Evolutionary conservation across 2,888 invertebrate genomes (phyloP), one percentile per base, ranked within the genome.

Genomic region (Plagiodera versicolora): DNA sequence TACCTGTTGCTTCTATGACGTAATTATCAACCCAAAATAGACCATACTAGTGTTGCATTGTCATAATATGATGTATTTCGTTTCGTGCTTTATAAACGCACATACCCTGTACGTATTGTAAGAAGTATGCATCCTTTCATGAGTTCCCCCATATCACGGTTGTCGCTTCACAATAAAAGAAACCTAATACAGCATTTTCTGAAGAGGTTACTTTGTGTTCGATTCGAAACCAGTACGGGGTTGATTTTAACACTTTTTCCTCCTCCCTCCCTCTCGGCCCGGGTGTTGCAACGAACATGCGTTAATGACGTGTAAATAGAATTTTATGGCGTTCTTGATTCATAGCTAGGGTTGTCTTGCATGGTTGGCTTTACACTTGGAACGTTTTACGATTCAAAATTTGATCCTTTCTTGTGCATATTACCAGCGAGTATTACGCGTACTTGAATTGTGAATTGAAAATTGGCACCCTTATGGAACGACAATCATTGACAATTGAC

Each of bases 291-390:
- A 56, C 58, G 64, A 58, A 64, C 64, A 64, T 61, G 53, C 58
- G 64, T 61, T 56, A 61, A 58, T 55, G 64, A 64, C 52, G 61
- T 64, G 64, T 56, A 61, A 61, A 64, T 58, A 58, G 58, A 58
- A 61, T 58, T 39, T 50, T 56, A 55, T 50, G 58, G 48, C 61
- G 28, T 58, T 56, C 56, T 61, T 64, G 64, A 61, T 64, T 64
- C 61, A 61, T 64, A n/a, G 24, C 4, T 5, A 6, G 24, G 24
- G 24, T 24, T 24, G 24, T 24, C 24, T 24, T 24, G 24, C 24
- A 24, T 24, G 24, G 24, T 24, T 24, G 24, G 6, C 3, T 24
- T 24, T 24, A 3, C 24, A 24, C 24, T 24, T 24, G 4, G 3
- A 24, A 24, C 6, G 6, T 24, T 24, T 24, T 24, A 24, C 24